Conservation (phyloP, 2,113 vertebrate species). For the Todiramphus saurophagus region DNA sequence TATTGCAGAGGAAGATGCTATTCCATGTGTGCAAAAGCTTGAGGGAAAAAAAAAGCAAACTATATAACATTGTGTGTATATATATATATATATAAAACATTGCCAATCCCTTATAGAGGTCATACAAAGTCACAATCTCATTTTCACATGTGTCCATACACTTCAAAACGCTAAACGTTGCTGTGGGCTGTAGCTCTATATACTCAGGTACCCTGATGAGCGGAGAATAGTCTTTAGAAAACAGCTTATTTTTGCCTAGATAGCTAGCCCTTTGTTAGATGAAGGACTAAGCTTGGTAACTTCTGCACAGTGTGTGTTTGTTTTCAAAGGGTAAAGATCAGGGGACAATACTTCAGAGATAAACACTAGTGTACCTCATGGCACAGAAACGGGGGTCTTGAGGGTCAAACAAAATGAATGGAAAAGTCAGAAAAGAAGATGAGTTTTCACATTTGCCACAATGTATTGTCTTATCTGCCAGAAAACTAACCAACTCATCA, state of each 20-base stretch:
- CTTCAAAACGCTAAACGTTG: not conserved
- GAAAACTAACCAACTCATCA: not conserved
- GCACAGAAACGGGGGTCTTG: not conserved
- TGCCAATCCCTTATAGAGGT: not conserved
- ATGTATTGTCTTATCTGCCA: not conserved
- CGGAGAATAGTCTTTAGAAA: not conserved
- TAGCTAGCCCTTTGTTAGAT: not conserved
- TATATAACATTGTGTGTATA: not conserved
- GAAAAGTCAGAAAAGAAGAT: not conserved
- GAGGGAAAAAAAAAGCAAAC: not conserved
- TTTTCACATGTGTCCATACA: not conserved
- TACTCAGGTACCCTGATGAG: not conserved
- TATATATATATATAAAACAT: too few species aligned
- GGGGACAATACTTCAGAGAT: not conserved
- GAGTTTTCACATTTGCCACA: not conserved
- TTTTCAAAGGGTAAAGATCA: not conserved
- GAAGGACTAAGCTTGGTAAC: not conserved
- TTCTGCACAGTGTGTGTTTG: not conserved
- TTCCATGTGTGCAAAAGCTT: not conserved
- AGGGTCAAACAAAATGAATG: not conserved
- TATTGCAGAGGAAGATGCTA: not conserved
- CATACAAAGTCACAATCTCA: not conserved
- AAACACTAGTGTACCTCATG: not conserved
- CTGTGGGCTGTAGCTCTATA: not conserved
- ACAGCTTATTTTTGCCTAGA: not conserved